A percentile compares a stretch with the other conserved stretches of the same genome.
These are phyloP conservation scores for Odocoileus hemionus DNA, from an alignment of 2,113 vertebrate species.

Conservation along the genomic window DNA sequence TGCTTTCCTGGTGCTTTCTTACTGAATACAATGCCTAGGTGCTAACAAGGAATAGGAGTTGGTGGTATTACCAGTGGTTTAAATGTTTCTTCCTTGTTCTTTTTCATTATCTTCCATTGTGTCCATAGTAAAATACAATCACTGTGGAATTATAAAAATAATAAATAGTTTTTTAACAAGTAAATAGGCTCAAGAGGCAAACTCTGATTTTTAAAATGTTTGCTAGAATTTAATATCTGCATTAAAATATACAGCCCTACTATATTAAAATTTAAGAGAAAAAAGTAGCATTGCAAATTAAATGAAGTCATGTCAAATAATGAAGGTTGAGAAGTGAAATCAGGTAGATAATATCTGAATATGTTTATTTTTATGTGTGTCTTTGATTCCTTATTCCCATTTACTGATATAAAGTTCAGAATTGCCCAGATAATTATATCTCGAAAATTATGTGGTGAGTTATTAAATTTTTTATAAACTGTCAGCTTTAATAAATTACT, in stretches of 20 bases:
- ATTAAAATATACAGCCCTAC: not conserved
- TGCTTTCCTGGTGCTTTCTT: not conserved
- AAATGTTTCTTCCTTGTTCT: not conserved
- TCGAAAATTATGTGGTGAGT: not conserved
- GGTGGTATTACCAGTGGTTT: not conserved
- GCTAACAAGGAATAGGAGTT: not conserved
- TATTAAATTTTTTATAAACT: not conserved
- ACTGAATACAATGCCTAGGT: not conserved
- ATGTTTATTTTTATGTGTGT: constrained; percentile 38
- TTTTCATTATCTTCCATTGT: not conserved
- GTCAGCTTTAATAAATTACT: not conserved
- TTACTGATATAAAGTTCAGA: constrained; percentile 16
- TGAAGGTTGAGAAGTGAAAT: constrained; percentile 27
- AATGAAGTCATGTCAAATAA: constrained; percentile 29
- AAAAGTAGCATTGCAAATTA: not conserved
- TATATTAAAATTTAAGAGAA: constrained; percentile 20
- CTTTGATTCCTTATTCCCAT: not conserved
- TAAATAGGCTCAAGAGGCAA: not conserved
- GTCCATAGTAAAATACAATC: not conserved
- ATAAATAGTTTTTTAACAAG: not conserved
- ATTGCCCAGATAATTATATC: constrained; percentile 19
- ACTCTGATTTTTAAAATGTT: not conserved
- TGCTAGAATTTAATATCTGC: not conserved
- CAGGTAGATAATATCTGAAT: constrained; percentile 12
- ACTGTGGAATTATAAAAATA: not conserved